Evolutionary conservation across 1,140 invertebrate species (phyloP), one percentile per base, ranked within the genome.

Genomic region (Metaphire vulgaris): DNA sequence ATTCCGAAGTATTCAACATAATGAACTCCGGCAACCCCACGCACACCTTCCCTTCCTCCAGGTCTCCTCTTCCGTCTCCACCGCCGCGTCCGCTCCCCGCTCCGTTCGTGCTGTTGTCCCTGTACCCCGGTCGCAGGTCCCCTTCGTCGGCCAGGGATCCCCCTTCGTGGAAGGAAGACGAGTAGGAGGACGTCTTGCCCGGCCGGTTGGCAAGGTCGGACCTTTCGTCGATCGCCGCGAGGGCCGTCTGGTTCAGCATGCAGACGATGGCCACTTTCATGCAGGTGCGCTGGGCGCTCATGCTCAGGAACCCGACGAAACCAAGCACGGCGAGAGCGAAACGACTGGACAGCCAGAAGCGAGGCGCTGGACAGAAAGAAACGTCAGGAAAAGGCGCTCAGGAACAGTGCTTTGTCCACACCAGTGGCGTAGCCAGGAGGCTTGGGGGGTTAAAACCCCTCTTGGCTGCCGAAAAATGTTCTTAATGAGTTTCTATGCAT

Each of bases 211-310:
- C 26, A 26, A 69, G 6, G 6, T 14, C 68, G 6, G 68, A 31
- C 30, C 30, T 69, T 26, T 69, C 26, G 26, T 69, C 14, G 68
- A 69, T 26, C 2, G 26, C 26, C 31, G 71, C 34, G 6, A 74
- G n/a, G 21, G 72, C 79, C 65, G 79, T 81, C 41, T 84, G 80
- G 77, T 85, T 86, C 31, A 88, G 87, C 93, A 95, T 95, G 77
- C 91, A 92, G 12, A 95, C 92, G 72, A 96, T 93, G 75, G 93
- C 92, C 67, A 95, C 92, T 74, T 92, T 94, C 21, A 95, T 88
- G 86, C 95, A 95, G 1, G 95, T 92, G 33, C 93, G 88, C 21
- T 95, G 85, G 85, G 93, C 92, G 87, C 94, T 95, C 83, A 81
- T 56, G 66, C 68, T 78, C 21, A 81, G 32, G 32, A 79, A 78